Evolutionary conservation across 2,113 vertebrate genomes (phyloP), one percentile per base, ranked within the genome.

Genomic region (Crotalus tigris): DNA sequence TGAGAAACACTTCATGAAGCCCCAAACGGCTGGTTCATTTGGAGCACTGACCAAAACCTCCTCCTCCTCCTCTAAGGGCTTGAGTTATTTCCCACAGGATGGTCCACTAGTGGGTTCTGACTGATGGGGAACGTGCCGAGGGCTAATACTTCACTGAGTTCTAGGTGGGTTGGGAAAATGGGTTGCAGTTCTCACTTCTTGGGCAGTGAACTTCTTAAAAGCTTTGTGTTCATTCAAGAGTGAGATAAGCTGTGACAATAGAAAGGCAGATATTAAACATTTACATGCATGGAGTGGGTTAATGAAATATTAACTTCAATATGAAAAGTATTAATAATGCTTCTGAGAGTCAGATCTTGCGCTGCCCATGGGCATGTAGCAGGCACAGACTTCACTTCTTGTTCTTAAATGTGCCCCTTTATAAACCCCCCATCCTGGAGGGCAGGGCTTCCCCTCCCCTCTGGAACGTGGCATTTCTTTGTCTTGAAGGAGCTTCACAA

Each of bases 271-370:
- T 69, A 81, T 89, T 75, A 89, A 92, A 92, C 91, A 92, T 92
- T 89, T 39, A 81, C 69, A 17, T 4, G 51, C 9, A 59, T 5
- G 5, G n/a, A 26, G 49, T 24, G 58, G 59, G 29, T 46, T 55
- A 55, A 92, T 92, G 87, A 92, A 92, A 92, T 92, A 92, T 89
- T 92, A 88, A 92, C 87, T 89, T 88, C 54, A 26, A 7, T 87
- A 53, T 4, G 49, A 81, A 11, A 54, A 29, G 21, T 61, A 89
- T 88, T 88, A 75, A 92, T 44, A 44, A 46, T 75, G 64, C 59
- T 21, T 15, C 51, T 55, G 87, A 26, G 19, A 33, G 46, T 75
- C 53, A 2, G 2, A 29, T 19, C 33, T 6, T 59, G 29, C 17
- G 61, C 17, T 49, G 61, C 64, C 64, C n/a, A 7, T 17, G 64